Conservation (phyloP, 2,113 vertebrate species). For the Turnix velox region DNA sequence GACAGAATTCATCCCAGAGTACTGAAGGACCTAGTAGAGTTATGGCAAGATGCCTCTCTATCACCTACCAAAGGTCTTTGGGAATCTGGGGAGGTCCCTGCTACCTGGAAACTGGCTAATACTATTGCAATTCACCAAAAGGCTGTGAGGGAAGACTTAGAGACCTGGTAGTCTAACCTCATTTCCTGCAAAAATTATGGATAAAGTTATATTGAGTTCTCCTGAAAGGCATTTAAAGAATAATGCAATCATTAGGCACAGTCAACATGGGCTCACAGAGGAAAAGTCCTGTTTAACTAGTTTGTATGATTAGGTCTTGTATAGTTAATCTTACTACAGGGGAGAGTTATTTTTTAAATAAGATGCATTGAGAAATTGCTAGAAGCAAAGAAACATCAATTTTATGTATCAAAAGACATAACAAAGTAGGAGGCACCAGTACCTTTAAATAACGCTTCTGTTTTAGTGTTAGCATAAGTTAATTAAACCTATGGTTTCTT, state of each 20-base stretch:
- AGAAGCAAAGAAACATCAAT: background rate
- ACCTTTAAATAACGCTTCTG: background rate
- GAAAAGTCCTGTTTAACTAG: background rate
- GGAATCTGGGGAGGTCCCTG: background rate
- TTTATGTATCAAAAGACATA: background rate
- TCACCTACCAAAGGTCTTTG: background rate
- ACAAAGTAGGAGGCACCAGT: background rate
- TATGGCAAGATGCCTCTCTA: background rate
- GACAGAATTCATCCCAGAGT: background rate
- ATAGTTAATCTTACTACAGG: background rate
- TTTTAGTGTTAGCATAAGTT: background rate
- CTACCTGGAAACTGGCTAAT: background rate
- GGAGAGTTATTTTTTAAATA: background rate
- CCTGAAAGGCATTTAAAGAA: background rate
- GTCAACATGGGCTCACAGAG: background rate
- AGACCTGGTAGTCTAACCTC: background rate
- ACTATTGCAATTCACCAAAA: background rate
- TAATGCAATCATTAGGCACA: background rate
- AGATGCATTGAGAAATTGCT: background rate
- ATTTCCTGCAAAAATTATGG: background rate
- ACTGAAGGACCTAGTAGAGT: background rate
- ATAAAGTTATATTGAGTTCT: background rate
- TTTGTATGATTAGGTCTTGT: background rate
- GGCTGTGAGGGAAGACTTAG: background rate
- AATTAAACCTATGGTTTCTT: background rate